Conservation (phyloP, 2,888 invertebrate genomes). For the Psococerastis gibbosa region DNA sequence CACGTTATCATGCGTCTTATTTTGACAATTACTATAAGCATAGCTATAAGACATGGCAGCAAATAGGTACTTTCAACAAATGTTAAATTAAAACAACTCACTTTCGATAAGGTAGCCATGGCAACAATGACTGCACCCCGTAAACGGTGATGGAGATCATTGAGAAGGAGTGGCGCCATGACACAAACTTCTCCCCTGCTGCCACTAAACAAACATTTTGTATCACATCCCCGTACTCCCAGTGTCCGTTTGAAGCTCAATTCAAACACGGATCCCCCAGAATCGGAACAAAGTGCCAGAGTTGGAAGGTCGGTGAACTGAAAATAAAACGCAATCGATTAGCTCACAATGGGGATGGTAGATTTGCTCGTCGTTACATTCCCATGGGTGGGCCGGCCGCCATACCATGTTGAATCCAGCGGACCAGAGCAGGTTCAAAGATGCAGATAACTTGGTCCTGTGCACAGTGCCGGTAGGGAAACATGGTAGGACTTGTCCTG, state of each 20-base stretch:
- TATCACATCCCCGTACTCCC: conserved; percentile 73
- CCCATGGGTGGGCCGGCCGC: no score
- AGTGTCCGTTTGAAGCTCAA: conserved; percentile 73
- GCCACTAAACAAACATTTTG: conserved; percentile 90
- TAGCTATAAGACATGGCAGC: no score
- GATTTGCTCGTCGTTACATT: no score
- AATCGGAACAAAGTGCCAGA: conserved; percentile 68
- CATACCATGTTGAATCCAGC: no score
- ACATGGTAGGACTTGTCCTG: no score
- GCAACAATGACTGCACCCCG: conserved; percentile 66
- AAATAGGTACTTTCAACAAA: not conserved
- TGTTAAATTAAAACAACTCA: conserved; percentile 26
- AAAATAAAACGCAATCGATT: conserved; percentile 17
- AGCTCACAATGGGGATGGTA: no score
- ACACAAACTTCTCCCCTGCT: conserved; percentile 85
- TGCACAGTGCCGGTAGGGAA: no score
- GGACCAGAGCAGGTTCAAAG: no score
- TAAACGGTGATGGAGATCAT: conserved; percentile 40
- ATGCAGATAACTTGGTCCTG: no score
- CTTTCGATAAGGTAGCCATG: conserved; percentile 83
- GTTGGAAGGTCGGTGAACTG: conserved; percentile 53
- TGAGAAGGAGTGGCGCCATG: conserved; percentile 45
- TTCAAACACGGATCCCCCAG: conserved; percentile 91
- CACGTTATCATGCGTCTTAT: no score
- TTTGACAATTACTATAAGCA: no score